phyloP scores from a whole-genome alignment of 2,797 vertebrate species.

The Anas capensis region DNA sequence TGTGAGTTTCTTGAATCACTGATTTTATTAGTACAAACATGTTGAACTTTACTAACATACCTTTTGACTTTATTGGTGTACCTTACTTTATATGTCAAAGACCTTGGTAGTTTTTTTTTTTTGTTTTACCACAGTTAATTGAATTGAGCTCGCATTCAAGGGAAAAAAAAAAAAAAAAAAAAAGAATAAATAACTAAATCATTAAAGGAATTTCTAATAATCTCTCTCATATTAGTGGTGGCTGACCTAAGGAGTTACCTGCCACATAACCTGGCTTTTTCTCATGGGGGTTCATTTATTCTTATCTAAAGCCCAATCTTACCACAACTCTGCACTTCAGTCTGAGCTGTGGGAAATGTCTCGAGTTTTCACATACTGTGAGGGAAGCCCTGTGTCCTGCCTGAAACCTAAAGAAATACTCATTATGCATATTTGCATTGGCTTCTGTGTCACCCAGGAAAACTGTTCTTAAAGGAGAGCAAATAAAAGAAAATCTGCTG shows the following conservation, averaged over 20 bases:
- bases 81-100: conserved; percentile 70
- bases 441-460: conserved; percentile 57
- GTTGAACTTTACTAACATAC: conserved; percentile 73
- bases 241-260: conserved; percentile 7
- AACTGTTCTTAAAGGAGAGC: not conserved
- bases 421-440: conserved; percentile 55
- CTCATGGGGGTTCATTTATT: not conserved
- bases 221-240: conserved; percentile 45
- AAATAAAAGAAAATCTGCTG: conserved; percentile 15
- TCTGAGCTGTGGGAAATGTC: conserved; percentile 35
- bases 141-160: conserved; percentile 47
- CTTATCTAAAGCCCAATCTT: not conserved
- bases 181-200: conserved; percentile 38
- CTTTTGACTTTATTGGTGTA: conserved; percentile 72
- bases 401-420: conserved; percentile 16
- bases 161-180: conserved; percentile 53
- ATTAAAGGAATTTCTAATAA: conserved; percentile 71
- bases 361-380: not conserved
- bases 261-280: not conserved
- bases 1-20: conserved; percentile 72
- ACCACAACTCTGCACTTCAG: not conserved
- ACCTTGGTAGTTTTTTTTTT: conserved; percentile 63
- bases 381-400: not conserved
- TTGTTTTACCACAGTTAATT: conserved; percentile 49
- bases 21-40: conserved; percentile 74